A percentile compares a stretch with the other conserved stretches of the same genome.
phyloP scores from a whole-genome alignment of 1,140 invertebrate species.

The Apis mellifera region Amel_HAv3.1 CM009931.2:18209001-18209500 shows the following conservation, averaged over 20 bases:
- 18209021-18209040: no score
- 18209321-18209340: conserved; percentile 50
- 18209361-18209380: conserved; percentile 5
- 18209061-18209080: no score
- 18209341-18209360: conserved; percentile 32
- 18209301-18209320: conserved; percentile 66
- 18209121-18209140: no score
- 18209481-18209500: neutral
- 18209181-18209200: conserved; percentile 67
- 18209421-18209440: conserved; percentile 16
- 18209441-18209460: neutral
- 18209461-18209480: neutral
- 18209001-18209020: no score
- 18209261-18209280: conserved; percentile 65
- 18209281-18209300: conserved; percentile 74
- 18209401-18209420: conserved; percentile 4
- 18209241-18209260: conserved; percentile 57
- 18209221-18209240: conserved; percentile 70
- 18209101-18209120: no score
- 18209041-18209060: no score
- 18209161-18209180: conserved; percentile 49
- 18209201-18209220: conserved; percentile 33
- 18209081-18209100: no score
- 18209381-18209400: neutral
- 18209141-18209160: conserved; percentile 5